Base-by-base conservation (phyloP, 2,797 vertebrate genomes). In the Melopsittacus undulatus region DNA sequence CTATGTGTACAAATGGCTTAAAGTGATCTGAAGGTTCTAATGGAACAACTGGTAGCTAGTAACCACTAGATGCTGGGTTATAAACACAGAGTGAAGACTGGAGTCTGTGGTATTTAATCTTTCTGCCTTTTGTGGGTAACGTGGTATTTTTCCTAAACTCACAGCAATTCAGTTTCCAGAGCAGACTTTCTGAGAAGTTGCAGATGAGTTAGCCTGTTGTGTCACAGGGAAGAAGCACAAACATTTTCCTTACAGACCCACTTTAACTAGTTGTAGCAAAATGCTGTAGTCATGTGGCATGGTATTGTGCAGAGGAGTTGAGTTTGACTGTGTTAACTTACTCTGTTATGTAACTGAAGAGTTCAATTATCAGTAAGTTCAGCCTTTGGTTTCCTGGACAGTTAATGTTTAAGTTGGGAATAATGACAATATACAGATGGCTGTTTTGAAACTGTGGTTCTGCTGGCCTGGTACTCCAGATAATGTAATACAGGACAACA, bases 401-500 rank as follows among this genome's bases (percentile, higher is more conserved):
- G 76, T 68, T 91, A 78, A 34, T 89, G 34, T 38, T 91, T 85
- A 74, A 74, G 20, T 84, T 76, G 26, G 36, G 40, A 83, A 67
- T 87, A 87, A 76, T 45, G 76, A 72, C 76, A 85, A 6, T 54
- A 83, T 56, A 73, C 43, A 56, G 70, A 51, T 10, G 83, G 6
- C 17, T 91, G 82, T 51, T 95, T 89, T 72, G 34, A 85, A 95
- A 81, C 73, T 85, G 75, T 84, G 83, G 42, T 85, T 84, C 16
- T 78, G 73, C 59, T 93, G 79, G 38, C 32, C 56, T 30, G 7
- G 9, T 66, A 26, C 30, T 88, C 29, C 83, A 83, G 69, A 77
- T 94, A 87, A 83, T 29, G 7, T 46, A 38, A n/a, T 43, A 23
- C 3, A 29, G n/a, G 59, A 59, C 19, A 88, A 13, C 24, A 26